Conservation (phyloP, 1,140 invertebrate genomes). For the Parasteatoda tepidariorum region DNA sequence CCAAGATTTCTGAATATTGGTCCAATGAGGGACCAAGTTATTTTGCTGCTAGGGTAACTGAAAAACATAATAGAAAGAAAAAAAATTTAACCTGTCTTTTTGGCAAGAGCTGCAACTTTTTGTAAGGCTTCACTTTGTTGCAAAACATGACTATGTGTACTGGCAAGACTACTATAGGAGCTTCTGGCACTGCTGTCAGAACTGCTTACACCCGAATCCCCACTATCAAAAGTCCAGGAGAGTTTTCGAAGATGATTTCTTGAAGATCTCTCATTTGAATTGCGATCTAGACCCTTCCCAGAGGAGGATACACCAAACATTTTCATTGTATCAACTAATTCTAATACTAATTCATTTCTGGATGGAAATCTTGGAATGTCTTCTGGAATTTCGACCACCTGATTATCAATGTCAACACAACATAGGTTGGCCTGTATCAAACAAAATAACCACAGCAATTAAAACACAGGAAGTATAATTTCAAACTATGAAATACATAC, state of each 20-base stretch:
- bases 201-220: constrained; percentile 57
- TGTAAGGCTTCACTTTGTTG: constrained; percentile 77
- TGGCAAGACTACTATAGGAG: constrained; percentile 59
- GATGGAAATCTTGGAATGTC: constrained; percentile 94
- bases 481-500: too few relatives aligned
- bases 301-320: constrained; percentile 65
- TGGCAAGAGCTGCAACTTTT: constrained; percentile 82
- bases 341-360: constrained; percentile 84
- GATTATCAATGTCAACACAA: constrained; percentile 95
- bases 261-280: constrained; percentile 58
- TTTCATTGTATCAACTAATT: constrained; percentile 83
- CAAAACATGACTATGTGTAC: constrained; percentile 68
- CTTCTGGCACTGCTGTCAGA: constrained; percentile 60
- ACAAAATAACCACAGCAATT: not conserved
- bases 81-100: constrained; percentile 73
- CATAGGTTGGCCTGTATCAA: constrained; percentile 83
- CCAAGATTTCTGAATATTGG: too few relatives aligned
- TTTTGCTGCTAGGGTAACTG: too few relatives aligned
- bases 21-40: too few relatives aligned
- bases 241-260: constrained; percentile 51
- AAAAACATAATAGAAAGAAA: too few relatives aligned
- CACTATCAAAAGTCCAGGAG: constrained; percentile 60
- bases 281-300: constrained; percentile 37
- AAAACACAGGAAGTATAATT: too few relatives aligned
- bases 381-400: constrained; percentile 91